phyloP scores from a whole-genome alignment of 2,113 vertebrate species.

The human (Homo sapiens) region GRCh38 chr7:49323501-49324000 shows the following conservation, averaged over 20 bases:
- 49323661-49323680: neutral
- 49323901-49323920: no score
- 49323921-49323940: no score
- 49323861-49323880: rapidly evolving
- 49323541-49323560: neutral
- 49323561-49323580: neutral
- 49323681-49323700: neutral
- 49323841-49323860: neutral
- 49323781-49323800: neutral
- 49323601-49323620: rapidly evolving
- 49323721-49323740: neutral
- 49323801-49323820: neutral
- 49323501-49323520: neutral
- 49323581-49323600: neutral
- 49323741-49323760: neutral
- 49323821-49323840: rapidly evolving
- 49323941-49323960: no score
- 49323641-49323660: neutral
- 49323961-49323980: no score
- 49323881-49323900: neutral
- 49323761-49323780: neutral
- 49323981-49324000: no score
- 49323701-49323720: neutral
- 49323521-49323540: neutral
- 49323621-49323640: neutral